These are phyloP conservation scores for Platorchestia sp. DNA, from an alignment of 1,140 invertebrate species.

Conservation along the genomic window DNA sequence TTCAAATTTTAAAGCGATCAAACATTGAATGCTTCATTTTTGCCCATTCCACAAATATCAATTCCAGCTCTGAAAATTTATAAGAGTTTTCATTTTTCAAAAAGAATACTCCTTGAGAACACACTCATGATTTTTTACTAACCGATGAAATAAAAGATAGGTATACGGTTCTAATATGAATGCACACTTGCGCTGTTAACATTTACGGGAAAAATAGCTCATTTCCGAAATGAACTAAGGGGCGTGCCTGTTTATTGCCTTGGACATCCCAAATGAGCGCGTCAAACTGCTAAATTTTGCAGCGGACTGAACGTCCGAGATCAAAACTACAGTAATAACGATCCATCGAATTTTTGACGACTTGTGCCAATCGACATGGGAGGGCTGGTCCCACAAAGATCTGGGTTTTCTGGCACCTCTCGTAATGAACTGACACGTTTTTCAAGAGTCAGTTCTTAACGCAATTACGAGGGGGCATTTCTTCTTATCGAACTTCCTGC, in stretches of 20 bases:
- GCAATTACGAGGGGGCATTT: slow-evolving; percentile 12
- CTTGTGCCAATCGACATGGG: neutral
- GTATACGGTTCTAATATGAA: too few species aligned
- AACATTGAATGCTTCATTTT: too few species aligned
- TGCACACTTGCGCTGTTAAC: neutral
- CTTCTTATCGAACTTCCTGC: slow-evolving; percentile 9
- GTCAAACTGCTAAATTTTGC: neutral
- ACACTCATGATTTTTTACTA: neutral
- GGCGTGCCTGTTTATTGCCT: neutral
- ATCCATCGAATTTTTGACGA: neutral
- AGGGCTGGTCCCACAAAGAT: neutral
- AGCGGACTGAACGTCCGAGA: neutral
- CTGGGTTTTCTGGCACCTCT: neutral
- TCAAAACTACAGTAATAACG: neutral
- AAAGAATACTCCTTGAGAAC: neutral
- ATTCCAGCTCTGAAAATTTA: neutral
- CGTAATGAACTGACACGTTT: slow-evolving; percentile 24
- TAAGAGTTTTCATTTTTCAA: neutral
- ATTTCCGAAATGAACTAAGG: neutral
- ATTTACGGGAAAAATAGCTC: neutral
- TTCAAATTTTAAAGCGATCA: too few species aligned
- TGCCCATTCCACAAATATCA: too few species aligned
- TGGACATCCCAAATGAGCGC: neutral
- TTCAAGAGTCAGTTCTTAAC: slow-evolving; percentile 5
- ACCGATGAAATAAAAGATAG: neutral